A percentile compares a stretch with the other conserved stretches of the same genome.
phyloP scores from a whole-genome alignment of 2,888 invertebrate species.

The Seira musarum region DNA sequence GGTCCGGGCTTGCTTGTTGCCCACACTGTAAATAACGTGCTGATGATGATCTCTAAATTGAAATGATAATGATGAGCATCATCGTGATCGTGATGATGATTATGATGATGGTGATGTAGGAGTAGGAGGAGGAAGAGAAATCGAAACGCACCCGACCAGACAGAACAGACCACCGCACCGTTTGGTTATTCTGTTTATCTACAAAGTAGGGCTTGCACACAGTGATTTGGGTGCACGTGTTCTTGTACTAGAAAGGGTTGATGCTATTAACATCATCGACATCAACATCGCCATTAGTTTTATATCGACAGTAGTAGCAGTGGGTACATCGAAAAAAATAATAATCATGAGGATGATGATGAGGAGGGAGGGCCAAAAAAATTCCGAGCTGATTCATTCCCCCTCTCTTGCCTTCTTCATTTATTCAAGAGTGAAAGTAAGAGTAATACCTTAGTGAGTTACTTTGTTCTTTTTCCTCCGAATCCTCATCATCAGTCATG shows the following conservation, averaged over 20 bases:
- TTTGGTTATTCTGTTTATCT: background rate
- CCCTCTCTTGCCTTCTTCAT: background rate
- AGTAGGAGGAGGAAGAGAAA: slow-evolving; percentile 55
- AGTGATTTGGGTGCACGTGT: slow-evolving; percentile 8
- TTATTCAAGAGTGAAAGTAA: background rate
- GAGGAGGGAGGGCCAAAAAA: background rate
- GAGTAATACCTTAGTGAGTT: too few species aligned
- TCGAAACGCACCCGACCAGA: slow-evolving; percentile 23
- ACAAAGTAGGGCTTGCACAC: background rate
- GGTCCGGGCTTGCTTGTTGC: background rate
- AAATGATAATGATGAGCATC: slow-evolving; percentile 47
- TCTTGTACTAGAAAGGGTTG: slow-evolving; percentile 19
- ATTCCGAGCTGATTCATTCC: background rate
- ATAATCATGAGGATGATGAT: background rate
- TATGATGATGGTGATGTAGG: too few species aligned
- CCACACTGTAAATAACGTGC: background rate
- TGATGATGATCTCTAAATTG: slow-evolving; percentile 54
- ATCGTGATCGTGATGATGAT: slow-evolving; percentile 14
- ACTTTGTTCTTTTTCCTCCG: slow-evolving; percentile 22
- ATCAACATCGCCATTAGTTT: background rate
- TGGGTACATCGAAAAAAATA: background rate
- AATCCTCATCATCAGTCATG: slow-evolving; percentile 54
- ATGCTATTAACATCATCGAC: slow-evolving; percentile 24
- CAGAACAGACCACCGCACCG: too few species aligned
- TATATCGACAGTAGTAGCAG: background rate